Evolutionary conservation across 2,888 invertebrate species (phyloP), one percentile per base, ranked within the genome.

Genomic region (Alentia gelatinosa): DNA sequence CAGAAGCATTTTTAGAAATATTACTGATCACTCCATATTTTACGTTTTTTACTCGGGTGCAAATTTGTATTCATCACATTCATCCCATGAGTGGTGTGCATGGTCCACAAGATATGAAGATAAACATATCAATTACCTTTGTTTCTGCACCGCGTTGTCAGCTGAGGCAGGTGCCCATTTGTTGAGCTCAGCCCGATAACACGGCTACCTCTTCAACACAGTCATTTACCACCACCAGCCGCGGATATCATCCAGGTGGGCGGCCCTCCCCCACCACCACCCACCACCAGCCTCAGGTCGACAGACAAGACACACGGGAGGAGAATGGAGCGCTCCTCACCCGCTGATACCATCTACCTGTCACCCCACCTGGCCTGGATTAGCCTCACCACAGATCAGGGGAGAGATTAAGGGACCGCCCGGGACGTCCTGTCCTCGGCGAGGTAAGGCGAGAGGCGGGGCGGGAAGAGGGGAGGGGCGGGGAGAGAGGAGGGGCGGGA

Each of bases 121-220:
- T 9, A 35, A 79, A 79, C 79, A 79, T 79, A 79, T 79, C 79
- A 79, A 79, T 79, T 79, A 79, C 79, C 35, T 37, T 79, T 79
- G 68, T 39, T 1, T 79, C 37, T 39, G n/a, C 39, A 37, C 37
- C 5, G 19, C 79, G 1, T 9, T 37, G 37, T 37, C 79, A 79
- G 79, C 23, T 79, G 79, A n/a, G 35, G 1, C 39, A n/a, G 26
- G 4, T 35, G 3, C 19, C 79, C 39, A 79, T 35, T 79, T 79
- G 79, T 79, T 23, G 12, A 39, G n/a, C 12, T 12, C 39, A 37
- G 9, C 79, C 68, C n/a, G 79, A 79, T 79, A 79, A 79, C 37
- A 3, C 37, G 35, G 79, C 39, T 9, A 79, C 39, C 79, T 79
- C 35, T 79, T 79, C 79, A 79, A 79, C 79, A 79, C 79, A 79